These are phyloP conservation scores for Archocentrus centrarchus DNA, from an alignment of 2,113 vertebrate species.

Conservation along the genomic window DNA sequence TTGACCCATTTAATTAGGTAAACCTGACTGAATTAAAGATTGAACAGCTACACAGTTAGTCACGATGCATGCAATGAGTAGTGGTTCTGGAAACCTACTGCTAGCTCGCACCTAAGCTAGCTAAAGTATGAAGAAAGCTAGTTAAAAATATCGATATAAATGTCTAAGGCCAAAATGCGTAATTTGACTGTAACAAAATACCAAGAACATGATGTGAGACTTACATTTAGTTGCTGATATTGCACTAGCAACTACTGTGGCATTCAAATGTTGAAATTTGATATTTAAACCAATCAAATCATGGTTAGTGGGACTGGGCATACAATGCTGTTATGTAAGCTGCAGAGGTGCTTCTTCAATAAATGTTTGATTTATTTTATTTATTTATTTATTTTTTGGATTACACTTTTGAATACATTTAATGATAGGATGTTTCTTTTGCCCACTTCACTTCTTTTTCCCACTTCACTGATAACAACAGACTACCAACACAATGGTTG, in stretches of 20 bases:
- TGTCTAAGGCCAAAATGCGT: background rate
- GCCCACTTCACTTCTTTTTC: fast-evolving
- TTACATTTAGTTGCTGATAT: background rate
- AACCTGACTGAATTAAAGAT: background rate
- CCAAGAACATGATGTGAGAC: background rate
- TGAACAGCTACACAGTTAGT: background rate
- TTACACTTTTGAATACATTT: background rate
- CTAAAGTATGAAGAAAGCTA: background rate
- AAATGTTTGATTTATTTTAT: background rate
- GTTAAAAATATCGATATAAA: background rate
- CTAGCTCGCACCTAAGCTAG: background rate
- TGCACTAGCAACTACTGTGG: background rate
- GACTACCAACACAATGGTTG: background rate
- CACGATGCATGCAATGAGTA: background rate
- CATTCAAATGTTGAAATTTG: fast-evolving
- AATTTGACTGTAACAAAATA: background rate
- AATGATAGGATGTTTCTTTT: background rate
- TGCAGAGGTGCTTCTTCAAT: background rate
- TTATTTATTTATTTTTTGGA: background rate
- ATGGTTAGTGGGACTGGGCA: background rate
- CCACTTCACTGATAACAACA: background rate
- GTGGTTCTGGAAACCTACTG: background rate
- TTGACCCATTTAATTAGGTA: background rate
- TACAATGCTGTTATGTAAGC: background rate
- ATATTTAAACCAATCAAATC: background rate